These are phyloP conservation scores for Caradrina clavipalpis DNA, from an alignment of 2,888 invertebrate species.

Conservation along the genomic window DNA sequence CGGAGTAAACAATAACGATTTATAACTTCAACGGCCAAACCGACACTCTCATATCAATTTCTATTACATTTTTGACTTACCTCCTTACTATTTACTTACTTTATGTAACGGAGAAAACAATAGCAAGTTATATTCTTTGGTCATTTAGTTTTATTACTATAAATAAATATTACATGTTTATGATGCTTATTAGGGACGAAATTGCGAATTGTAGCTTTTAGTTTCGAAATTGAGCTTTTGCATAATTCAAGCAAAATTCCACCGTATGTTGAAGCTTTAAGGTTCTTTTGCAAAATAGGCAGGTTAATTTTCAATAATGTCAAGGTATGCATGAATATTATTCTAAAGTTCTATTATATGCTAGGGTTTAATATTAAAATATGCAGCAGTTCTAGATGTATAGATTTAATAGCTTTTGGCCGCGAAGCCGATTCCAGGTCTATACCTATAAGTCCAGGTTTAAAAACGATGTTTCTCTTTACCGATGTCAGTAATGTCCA, in stretches of 20 bases:
- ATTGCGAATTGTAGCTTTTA: constrained; percentile 13
- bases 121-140: constrained; percentile 43
- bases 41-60: constrained; percentile 48
- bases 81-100: constrained; percentile 40
- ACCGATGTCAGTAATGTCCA: no score
- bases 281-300: not conserved
- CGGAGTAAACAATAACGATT: constrained; percentile 63
- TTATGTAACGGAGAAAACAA: constrained; percentile 34
- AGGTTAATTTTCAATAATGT: not conserved
- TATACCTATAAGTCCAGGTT: no score
- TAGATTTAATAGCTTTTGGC: not conserved
- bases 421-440: no score
- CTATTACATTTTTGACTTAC: constrained; percentile 47
- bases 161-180: constrained; percentile 37
- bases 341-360: constrained; percentile 1
- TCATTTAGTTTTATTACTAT: constrained; percentile 55
- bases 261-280: fast-evolving
- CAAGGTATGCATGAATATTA: constrained; percentile 6
- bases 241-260: constrained; percentile 1
- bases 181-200: constrained; percentile 43
- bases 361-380: constrained; percentile 8
- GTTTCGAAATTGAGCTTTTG: not conserved
- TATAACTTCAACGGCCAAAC: constrained; percentile 52
- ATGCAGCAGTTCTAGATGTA: not conserved
- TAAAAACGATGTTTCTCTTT: no score